These are phyloP conservation scores for Arctocebus calabarensis DNA, from an alignment of 2,797 vertebrate genomes.

Conservation along the genomic window DNA sequence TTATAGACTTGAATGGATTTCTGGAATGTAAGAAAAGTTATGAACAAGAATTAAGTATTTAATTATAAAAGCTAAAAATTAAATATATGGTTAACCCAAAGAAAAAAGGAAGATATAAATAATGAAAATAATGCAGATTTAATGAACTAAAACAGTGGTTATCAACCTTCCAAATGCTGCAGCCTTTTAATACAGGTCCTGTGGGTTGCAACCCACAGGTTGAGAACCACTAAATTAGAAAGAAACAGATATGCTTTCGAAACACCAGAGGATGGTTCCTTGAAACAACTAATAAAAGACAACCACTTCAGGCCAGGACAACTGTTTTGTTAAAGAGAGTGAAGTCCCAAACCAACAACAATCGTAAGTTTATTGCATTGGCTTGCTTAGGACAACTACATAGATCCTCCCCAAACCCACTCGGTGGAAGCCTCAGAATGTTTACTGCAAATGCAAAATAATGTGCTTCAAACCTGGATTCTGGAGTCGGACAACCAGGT, in stretches of 20 bases:
- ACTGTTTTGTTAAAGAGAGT: background rate
- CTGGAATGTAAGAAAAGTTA: background rate
- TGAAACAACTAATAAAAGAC: background rate
- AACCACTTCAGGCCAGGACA: background rate
- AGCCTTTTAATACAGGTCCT: too few species aligned
- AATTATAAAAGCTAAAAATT: background rate
- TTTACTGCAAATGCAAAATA: background rate
- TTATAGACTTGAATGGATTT: background rate
- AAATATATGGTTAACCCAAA: background rate
- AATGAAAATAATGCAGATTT: background rate
- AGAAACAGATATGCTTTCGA: background rate
- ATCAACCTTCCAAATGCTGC: too few species aligned
- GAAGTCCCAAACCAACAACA: background rate
- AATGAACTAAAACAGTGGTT: background rate
- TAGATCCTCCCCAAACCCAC: rapidly evolving
- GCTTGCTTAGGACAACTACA: background rate
- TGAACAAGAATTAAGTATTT: background rate
- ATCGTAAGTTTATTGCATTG: background rate
- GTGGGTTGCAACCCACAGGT: too few species aligned
- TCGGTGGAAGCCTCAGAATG: rapidly evolving
- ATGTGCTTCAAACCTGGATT: background rate
- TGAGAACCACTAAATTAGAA: background rate
- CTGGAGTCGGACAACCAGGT: background rate
- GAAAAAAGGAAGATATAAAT: background rate
- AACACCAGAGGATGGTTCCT: background rate